Percentiles rank a stretch among this genome's conserved stretches.
Evolutionary conservation across 2,888 invertebrate genomes (phyloP).

Genomic region (Leptopilina syphax): DNA sequence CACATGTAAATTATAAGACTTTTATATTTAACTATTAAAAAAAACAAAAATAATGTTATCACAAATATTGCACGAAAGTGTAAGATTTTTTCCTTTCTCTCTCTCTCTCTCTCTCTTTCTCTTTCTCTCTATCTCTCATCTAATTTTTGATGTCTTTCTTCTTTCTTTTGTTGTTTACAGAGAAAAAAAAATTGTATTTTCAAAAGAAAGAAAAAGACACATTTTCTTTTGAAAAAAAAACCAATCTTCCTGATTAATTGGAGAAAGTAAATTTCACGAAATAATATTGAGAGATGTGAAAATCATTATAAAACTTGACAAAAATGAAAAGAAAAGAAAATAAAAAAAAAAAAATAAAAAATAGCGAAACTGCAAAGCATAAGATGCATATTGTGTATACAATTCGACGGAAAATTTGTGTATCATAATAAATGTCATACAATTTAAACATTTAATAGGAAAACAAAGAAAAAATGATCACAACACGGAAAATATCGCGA

Average conservation of each 20-base stretch:
- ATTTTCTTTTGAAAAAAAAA: too few relatives aligned
- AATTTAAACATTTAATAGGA: slow-evolving; percentile 10
- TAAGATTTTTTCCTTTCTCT: not conserved
- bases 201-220: too few relatives aligned
- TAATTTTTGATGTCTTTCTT: slow-evolving; percentile 17
- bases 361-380: slow-evolving; percentile 45
- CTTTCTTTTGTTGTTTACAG: slow-evolving; percentile 20
- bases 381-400: slow-evolving; percentile 44
- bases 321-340: slow-evolving; percentile 13
- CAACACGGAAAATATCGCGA: slow-evolving; percentile 41
- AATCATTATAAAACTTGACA: slow-evolving; percentile 39
- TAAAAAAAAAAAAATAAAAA: slow-evolving; percentile 40
- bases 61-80: slow-evolving; percentile 31
- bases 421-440: slow-evolving; percentile 19
- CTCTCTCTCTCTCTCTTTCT: not conserved
- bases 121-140: not conserved
- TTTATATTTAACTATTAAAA: slow-evolving; percentile 37
- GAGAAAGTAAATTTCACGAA: not conserved
- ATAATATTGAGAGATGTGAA: slow-evolving; percentile 22
- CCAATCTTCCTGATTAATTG: not conserved
- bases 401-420: slow-evolving; percentile 34
- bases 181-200: too few relatives aligned
- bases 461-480: slow-evolving; percentile 39
- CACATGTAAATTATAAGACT: slow-evolving; percentile 38
- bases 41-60: slow-evolving; percentile 34